Percentiles rank a stretch among this genome's conserved stretches.
Evolutionary conservation across 1,140 invertebrate species (phyloP).

Genomic region (Caenorhabditis inopinata): DNA sequence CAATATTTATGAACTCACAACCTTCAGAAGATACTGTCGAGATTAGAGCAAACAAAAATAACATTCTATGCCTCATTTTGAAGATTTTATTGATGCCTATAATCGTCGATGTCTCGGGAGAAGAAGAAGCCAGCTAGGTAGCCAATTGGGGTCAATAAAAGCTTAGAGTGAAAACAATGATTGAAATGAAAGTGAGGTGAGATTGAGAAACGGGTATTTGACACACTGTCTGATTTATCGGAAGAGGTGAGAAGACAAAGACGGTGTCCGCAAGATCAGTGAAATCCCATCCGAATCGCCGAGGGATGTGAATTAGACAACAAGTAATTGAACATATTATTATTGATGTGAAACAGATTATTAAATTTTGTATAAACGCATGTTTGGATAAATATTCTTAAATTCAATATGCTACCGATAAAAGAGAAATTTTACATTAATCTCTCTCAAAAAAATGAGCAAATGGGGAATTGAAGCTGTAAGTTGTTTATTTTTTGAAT

Average conservation of each 20-base stretch:
- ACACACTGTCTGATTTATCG: constrained; percentile 19
- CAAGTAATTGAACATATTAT: no score
- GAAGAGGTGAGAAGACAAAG: constrained; percentile 19
- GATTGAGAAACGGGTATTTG: constrained; percentile 18
- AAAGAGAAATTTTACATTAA: no score
- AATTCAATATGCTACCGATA: no score
- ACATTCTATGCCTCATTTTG: background rate
- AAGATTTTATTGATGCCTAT: constrained; percentile 10
- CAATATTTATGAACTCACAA: no score
- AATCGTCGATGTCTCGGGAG: background rate
- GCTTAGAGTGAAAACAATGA: constrained; percentile 14
- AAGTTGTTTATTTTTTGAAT: no score
- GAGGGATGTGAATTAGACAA: no score
- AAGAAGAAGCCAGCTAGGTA: constrained; percentile 9
- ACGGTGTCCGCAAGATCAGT: background rate
- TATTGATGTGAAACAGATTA: no score
- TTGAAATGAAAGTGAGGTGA: constrained; percentile 8
- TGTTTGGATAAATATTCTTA: no score
- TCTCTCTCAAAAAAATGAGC: no score
- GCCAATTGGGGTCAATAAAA: constrained; percentile 25
- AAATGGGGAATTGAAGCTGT: no score
- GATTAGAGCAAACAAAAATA: background rate
- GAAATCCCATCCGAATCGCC: background rate
- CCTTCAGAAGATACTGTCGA: background rate
- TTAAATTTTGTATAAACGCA: no score